Evolutionary conservation across 1,140 invertebrate species (phyloP).

Genomic region (Probaryconus sp.): DNA sequence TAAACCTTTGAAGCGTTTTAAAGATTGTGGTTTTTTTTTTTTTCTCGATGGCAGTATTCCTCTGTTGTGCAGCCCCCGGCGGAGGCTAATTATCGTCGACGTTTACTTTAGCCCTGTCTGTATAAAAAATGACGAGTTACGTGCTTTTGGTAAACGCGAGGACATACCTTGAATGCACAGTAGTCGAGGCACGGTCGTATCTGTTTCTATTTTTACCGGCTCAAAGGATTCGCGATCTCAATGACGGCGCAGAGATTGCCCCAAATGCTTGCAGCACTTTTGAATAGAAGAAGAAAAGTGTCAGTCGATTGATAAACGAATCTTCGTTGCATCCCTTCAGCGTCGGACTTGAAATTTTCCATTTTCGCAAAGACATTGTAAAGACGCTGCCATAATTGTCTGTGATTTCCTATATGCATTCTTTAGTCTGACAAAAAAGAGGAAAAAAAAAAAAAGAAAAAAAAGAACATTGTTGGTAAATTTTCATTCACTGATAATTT

Average conservation of each 20-base stretch:
- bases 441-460: no score
- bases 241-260: constrained; percentile 56
- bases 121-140: constrained; percentile 18
- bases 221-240: constrained; percentile 66
- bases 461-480: no score
- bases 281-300: constrained; percentile 16
- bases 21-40: background rate
- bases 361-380: no score
- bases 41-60: constrained; percentile 20
- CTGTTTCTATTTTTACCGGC: constrained; percentile 69
- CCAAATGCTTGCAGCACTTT: constrained; percentile 55
- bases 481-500: no score
- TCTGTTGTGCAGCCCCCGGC: constrained; percentile 1
- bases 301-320: background rate
- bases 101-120: constrained; percentile 43
- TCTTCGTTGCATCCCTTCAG: no score
- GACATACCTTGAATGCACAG: constrained; percentile 49
- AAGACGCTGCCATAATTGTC: no score
- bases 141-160: constrained; percentile 44
- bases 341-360: no score
- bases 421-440: no score
- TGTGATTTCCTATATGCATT: no score
- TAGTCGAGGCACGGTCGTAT: constrained; percentile 26
- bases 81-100: constrained; percentile 45
- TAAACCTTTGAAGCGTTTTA: constrained; percentile 9